phyloP scores from a whole-genome alignment of 2,113 vertebrate genomes.

The Hemiprocne comata region DNA sequence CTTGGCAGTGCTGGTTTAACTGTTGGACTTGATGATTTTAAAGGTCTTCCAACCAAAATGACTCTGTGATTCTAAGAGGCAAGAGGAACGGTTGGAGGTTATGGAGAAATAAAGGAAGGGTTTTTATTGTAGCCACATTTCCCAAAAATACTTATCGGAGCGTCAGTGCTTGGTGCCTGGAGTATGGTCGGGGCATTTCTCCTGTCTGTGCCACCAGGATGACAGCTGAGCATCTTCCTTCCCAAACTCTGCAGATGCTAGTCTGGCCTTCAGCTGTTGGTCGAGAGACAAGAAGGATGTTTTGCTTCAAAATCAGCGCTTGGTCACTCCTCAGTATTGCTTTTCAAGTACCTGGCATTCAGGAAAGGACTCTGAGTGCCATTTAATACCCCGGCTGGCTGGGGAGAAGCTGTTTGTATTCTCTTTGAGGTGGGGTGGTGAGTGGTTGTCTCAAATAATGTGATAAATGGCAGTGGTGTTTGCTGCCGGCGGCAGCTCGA shows the following conservation, averaged over 20 bases:
- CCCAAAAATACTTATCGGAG: neutral
- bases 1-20: no score
- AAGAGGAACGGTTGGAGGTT: neutral
- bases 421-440: neutral
- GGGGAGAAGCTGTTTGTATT: neutral
- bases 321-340: neutral
- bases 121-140: neutral
- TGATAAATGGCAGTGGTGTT: slow-evolving; percentile 52
- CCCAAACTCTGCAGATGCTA: neutral
- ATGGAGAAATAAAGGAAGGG: neutral
- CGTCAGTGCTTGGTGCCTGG: neutral
- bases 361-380: neutral
- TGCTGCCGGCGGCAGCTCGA: neutral
- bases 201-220: fast-evolving
- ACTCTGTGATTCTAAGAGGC: no score
- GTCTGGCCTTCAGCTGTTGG: fast-evolving
- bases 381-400: fast-evolving
- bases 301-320: neutral
- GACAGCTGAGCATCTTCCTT: neutral
- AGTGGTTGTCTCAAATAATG: neutral
- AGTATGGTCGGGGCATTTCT: fast-evolving
- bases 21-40: no score
- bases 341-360: fast-evolving
- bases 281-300: neutral
- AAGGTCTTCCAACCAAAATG: no score